Conservation (phyloP, 2,113 vertebrate species). For the Cheilinus undulatus region DNA sequence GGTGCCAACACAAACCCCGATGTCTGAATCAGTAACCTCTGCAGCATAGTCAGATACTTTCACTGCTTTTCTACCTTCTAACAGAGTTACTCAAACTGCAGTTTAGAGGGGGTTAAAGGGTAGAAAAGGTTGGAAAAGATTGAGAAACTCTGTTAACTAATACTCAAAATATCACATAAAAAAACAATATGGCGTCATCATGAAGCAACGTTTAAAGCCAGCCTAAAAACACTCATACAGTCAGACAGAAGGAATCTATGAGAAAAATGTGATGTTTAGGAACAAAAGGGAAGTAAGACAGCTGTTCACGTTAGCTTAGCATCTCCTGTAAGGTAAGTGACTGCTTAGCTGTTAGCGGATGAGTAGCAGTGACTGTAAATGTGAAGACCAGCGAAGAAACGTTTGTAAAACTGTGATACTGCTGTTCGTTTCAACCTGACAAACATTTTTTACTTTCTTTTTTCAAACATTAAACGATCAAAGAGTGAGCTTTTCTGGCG, state of each 20-base stretch:
- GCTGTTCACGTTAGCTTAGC: constrained; percentile 31
- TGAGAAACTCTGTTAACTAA: constrained; percentile 8
- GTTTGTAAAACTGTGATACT: too few species aligned
- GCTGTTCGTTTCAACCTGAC: too few species aligned
- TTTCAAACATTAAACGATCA: too few species aligned
- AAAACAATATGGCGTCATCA: not conserved
- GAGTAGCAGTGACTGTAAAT: not conserved
- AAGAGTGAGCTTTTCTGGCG: too few species aligned
- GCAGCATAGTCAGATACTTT: not conserved
- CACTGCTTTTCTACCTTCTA: not conserved
- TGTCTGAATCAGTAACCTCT: too few species aligned
- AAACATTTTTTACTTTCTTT: too few species aligned
- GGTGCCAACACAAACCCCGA: not conserved
- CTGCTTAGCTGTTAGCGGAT: constrained; percentile 7
- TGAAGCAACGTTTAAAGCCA: not conserved
- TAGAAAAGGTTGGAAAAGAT: constrained; percentile 2
- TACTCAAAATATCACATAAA: not conserved
- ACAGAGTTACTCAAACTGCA: constrained; percentile 26
- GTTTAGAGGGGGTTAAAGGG: not conserved
- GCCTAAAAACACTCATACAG: not conserved
- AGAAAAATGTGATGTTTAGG: not conserved
- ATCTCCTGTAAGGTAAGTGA: constrained; percentile 1
- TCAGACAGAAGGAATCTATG: too few species aligned
- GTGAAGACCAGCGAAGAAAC: not conserved
- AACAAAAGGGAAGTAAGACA: not conserved